A percentile compares a stretch with the other conserved stretches of the same genome.
phyloP scores from a whole-genome alignment of 2,113 vertebrate species.

The Pedetes capensis region DNA sequence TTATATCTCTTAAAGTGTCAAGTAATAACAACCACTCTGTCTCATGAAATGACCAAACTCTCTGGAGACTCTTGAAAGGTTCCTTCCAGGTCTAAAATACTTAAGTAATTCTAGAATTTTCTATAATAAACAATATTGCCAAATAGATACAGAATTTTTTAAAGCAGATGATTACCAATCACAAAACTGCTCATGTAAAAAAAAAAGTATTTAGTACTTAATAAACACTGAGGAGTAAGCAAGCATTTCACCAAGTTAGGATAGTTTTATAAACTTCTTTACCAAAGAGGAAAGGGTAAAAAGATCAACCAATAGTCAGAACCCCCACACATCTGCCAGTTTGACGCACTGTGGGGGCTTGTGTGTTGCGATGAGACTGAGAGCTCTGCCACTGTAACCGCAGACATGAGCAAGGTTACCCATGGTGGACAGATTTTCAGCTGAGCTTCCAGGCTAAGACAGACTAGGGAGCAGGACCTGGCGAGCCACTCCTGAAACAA shows the following conservation, averaged over 20 bases:
- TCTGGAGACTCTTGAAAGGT: not conserved
- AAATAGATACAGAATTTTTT: not conserved
- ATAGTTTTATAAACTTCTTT: not conserved
- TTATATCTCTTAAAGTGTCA: not conserved
- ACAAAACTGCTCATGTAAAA: not conserved
- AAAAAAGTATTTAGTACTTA: too few relatives aligned
- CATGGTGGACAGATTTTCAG: too few relatives aligned
- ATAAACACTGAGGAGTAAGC: not conserved
- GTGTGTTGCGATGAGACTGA: too few relatives aligned
- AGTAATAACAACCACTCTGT: not conserved
- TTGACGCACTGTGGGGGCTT: too few relatives aligned
- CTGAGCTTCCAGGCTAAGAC: too few relatives aligned
- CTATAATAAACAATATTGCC: slow-evolving; percentile 17
- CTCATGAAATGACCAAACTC: not conserved
- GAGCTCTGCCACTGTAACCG: too few relatives aligned
- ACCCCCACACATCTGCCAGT: too few relatives aligned
- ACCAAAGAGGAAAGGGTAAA: not conserved
- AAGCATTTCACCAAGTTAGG: not conserved
- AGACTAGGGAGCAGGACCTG: too few relatives aligned
- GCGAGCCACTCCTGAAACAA: too few relatives aligned
- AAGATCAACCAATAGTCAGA: not conserved
- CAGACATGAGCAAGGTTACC: too few relatives aligned
- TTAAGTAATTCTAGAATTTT: slow-evolving; percentile 14
- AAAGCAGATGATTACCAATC: not conserved
- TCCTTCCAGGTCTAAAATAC: slow-evolving; percentile 8